Evolutionary conservation across 2,113 vertebrate species (phyloP), one percentile per base, ranked within the genome.

Genomic region (Caloenas nicobarica): DNA sequence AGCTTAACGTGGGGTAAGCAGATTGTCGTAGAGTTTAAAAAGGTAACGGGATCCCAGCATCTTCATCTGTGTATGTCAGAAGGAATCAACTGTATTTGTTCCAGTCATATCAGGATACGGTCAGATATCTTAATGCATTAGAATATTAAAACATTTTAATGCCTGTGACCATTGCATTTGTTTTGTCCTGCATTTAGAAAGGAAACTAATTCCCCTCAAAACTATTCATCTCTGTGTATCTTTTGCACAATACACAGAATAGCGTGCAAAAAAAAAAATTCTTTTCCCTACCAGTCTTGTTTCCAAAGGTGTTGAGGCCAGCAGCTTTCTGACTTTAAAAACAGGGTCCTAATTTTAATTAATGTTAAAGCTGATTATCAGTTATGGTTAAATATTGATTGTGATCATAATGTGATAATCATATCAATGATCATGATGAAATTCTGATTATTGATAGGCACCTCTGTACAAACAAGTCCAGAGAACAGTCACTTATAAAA

Each of bases 1-100:
- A 81, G 50, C 81, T 74, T 81, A 70, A 22, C 13, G 5, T 3
- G 17, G 31, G 64, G 46, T 73, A 66, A 94, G 73, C 34, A 62
- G 69, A 65, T 78, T 46, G 46, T 62, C 85, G 36, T 26, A 57
- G 38, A 66, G 36, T 73, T 92, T 48, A 31, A 61, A 81, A 83
- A 69, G n/a, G 54, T 65, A 77, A 57, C 3, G 24, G 60, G 34
- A 69, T 40, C 68, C 38, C 46, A 33, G 31, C 0, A 0, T 34
- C 60, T 62, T 73, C 24, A 9, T 26, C 46, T 73, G 34, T 51
- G 5, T 33, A 10, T 1, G 1, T 48, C 0, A 0, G 53, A 71
- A 73, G 22, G 17, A 89, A 69, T 34, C 16, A 61, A 4, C 82
- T 89, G 48, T 76, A 0, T 65, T 79, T 73, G 16, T 80, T 69